Evolutionary conservation across 2,888 invertebrate genomes (phyloP), one percentile per base, ranked within the genome.

Genomic region (Hirtodrosophila alboralis): DNA sequence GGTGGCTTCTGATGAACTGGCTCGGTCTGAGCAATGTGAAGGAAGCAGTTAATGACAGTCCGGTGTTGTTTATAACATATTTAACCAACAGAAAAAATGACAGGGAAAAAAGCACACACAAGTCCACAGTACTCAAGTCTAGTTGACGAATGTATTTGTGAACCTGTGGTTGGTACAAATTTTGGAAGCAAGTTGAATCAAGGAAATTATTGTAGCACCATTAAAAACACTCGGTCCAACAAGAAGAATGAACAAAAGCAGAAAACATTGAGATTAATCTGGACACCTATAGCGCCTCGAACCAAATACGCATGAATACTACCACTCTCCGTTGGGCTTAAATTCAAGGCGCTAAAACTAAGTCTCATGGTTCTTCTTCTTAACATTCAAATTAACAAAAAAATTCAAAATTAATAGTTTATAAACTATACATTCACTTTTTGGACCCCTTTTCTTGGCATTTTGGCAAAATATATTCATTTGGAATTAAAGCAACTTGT

Each of bases 101-200:
- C 52, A 53, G 48, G 59, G 59, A 53, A 31, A 8, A 31, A 8
- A 3, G 18, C 12, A 23, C 61, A 37, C 53, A 59, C 28, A 47
- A 13, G 43, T 48, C 18, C 40, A 44, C 60, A 60, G 56, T 60
- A 60, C 60, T 31, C 36, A 40, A 8, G 48, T 48, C 47, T 18
- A 31, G n/a, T 41, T 44, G 51, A 53, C 43, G 23, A 63, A 47
- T 49, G 59, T 53, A 59, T 53, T 44, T 59, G 52, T 58, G 56
- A 49, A 56, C 23, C 38, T 61, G 44, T 63, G 52, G 53, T 59
- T 63, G 53, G 63, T 59, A 53, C 37, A 43, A 14, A 37, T 44
- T 60, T 41, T 52, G 57, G 73, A 72, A 73, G 71, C 73, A 51
- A 60, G 73, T 71, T 71, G 72, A 56, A 41, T 40, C 10, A 31